Base-by-base conservation (phyloP, 2,888 invertebrate species). In the Clanis bilineata region DNA sequence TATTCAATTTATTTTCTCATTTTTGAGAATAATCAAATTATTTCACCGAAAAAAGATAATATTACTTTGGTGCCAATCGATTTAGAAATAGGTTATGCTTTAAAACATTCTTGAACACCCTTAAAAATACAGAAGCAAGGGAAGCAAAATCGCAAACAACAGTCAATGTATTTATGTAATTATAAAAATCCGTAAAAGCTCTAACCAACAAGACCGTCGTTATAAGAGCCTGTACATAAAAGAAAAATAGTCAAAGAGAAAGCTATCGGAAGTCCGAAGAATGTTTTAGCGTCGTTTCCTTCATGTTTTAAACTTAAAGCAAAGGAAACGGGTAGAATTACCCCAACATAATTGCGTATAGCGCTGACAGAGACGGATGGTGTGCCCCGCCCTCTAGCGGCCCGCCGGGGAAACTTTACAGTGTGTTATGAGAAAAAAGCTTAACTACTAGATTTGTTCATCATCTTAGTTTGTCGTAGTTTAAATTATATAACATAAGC, bases 241-340 rank as follows among this genome's bases (percentile, higher is more conserved):
- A 41, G 6, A 41, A 41, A 18, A 41, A 18, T 18, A 41, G 41
- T 41, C 18, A 18, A 32, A 23, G 23, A 25, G 6, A 45, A 45
- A 32, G 10, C 28, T n/a, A 18, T 4, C 18, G 15, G 18, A 51
- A 18, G 51, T 28, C 51, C 18, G 15, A 47, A 18, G 15, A 47
- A 15, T 28, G 15, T 25, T 25, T 9, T 28, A 51, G 12, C 32
- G 51, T 10, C 28, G 32, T 51, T 51, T 51, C 32, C 28, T 18
- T 32, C 51, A 15, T 18, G 18, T 32, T 51, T 51, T 51, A 32
- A 51, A 23, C 12, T 23, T 25, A 45, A 44, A 22, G 28, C n/a
- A 18, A 51, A 51, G 51, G 51, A 51, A 51, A 51, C 32, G 51
- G 51, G 51, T 51, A 18, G 28, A 51, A 51, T 51, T 51, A 32